These are phyloP conservation scores for Anneissia japonica DNA, from an alignment of 35 echinoderm and acorn worm genomes.

Conservation along the genomic window DNA sequence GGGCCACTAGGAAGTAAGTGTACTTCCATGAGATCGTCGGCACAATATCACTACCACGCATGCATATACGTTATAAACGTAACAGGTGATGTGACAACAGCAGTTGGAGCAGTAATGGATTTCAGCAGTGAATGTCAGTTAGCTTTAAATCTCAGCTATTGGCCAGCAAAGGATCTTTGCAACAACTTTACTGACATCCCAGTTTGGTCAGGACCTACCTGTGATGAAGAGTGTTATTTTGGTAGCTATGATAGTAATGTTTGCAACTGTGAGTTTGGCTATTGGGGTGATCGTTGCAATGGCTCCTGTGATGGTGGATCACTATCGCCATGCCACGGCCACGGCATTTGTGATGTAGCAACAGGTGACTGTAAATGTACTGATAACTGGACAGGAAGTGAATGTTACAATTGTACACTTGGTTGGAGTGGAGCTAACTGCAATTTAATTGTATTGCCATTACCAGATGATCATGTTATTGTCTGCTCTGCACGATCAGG, in stretches of 20 bases:
- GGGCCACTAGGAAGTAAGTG: slow-evolving; percentile 46
- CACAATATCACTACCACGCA: slow-evolving; percentile 55
- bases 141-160: slow-evolving; percentile 27
- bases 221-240: slow-evolving; percentile 47
- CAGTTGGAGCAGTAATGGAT: slow-evolving; percentile 44
- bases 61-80: slow-evolving; percentile 47
- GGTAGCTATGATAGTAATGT: slow-evolving; percentile 15
- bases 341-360: slow-evolving; percentile 40
- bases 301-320: slow-evolving; percentile 46
- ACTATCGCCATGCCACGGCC: slow-evolving; percentile 46
- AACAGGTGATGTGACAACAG: slow-evolving; percentile 2
- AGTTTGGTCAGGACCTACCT: slow-evolving; percentile 44
- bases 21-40: slow-evolving; percentile 8
- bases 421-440: slow-evolving; percentile 71
- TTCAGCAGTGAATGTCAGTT: slow-evolving; percentile 61
- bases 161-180: slow-evolving; percentile 55
- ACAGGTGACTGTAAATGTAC: slow-evolving; percentile 55
- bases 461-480: slow-evolving; percentile 23
- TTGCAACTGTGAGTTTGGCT: slow-evolving; percentile 57
- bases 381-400: slow-evolving; percentile 58
- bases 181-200: slow-evolving; percentile 50
- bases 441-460: slow-evolving; percentile 5
- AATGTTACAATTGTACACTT: slow-evolving; percentile 40
- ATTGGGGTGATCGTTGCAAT: slow-evolving; percentile 57
- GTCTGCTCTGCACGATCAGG: slow-evolving; percentile 40